Conservation (phyloP, 2,113 vertebrate genomes). For the Oriolus oriolus region DNA sequence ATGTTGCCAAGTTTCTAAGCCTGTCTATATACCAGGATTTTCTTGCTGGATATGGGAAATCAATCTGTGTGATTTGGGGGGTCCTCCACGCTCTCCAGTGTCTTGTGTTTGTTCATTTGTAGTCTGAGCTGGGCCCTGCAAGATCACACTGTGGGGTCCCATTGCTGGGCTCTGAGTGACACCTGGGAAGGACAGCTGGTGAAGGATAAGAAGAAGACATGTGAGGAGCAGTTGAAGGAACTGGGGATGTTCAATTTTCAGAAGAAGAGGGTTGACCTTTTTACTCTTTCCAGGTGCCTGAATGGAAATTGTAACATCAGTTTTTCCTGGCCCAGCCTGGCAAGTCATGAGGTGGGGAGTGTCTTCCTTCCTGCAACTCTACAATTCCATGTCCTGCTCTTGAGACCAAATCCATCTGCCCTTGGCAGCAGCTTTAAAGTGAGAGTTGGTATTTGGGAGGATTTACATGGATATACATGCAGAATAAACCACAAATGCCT, state of each 20-base stretch:
- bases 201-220: rapidly evolving
- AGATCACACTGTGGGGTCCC: too few species aligned
- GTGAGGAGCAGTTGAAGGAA: background rate
- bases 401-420: background rate
- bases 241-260: background rate
- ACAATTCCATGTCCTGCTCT: background rate
- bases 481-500: too few species aligned
- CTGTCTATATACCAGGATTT: rapidly evolving
- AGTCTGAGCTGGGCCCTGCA: too few species aligned
- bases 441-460: background rate
- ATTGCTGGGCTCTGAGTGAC: too few species aligned
- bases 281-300: background rate
- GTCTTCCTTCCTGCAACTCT: background rate
- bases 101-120: background rate
- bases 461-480: too few species aligned
- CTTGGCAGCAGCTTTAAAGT: background rate
- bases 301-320: background rate
- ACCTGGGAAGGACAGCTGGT: too few species aligned
- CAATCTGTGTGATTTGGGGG: background rate
- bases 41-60: background rate
- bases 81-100: rapidly evolving
- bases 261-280: too few species aligned
- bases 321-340: too few species aligned
- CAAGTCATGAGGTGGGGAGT: background rate
- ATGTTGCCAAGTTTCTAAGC: background rate